These are phyloP conservation scores for Acholoe squamosa DNA, from an alignment of 2,888 invertebrate genomes.

Conservation along the genomic window DNA sequence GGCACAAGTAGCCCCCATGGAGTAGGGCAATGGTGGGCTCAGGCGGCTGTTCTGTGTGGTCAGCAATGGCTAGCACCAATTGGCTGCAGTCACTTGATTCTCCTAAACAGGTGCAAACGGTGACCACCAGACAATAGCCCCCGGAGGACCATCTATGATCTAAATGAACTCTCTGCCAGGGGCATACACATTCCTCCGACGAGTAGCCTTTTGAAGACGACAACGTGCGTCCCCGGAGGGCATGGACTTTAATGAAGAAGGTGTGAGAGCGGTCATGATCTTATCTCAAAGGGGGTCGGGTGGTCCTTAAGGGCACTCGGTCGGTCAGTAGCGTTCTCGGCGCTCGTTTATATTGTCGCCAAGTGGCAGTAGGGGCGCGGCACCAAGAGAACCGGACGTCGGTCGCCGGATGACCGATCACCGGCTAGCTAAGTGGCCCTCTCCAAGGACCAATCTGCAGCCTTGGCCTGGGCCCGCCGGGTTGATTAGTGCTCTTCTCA, in stretches of 20 bases:
- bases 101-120: conserved; percentile 40
- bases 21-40: neutral
- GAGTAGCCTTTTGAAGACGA: neutral
- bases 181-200: neutral
- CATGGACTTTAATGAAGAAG: conserved; percentile 44
- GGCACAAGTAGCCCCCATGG: no score
- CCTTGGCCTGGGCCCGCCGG: neutral
- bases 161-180: neutral
- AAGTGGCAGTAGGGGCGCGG: neutral
- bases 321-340: neutral
- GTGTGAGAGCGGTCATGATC: conserved; percentile 35
- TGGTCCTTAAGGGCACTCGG: conserved; percentile 14
- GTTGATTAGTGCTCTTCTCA: conserved; percentile 31
- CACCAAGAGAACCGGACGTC: neutral
- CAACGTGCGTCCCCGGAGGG: neutral
- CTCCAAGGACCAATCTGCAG: neutral
- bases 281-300: conserved; percentile 15
- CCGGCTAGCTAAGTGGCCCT: neutral
- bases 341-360: conserved; percentile 22
- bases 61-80: neutral
- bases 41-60: neutral
- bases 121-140: neutral
- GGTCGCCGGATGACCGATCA: conserved; percentile 8
- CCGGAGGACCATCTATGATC: conserved; percentile 11
- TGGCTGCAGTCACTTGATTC: neutral